Evolutionary conservation across 2,888 invertebrate species (phyloP).

Genomic region (Drosophila colorata): DNA sequence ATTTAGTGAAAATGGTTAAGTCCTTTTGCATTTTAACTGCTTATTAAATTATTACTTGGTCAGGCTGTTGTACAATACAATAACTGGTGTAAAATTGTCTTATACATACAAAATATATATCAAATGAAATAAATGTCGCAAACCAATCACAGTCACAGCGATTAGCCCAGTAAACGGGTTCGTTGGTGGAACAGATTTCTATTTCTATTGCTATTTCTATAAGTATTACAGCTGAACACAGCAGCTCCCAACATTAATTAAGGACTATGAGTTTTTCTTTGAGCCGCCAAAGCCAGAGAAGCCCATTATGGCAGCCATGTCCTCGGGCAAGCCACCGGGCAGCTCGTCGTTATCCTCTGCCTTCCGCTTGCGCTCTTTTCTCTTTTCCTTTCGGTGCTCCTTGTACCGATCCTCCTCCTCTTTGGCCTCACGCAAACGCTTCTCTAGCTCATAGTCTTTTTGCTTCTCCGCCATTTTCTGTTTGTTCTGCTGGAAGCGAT

Average conservation of each 20-base stretch:
- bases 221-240: conserved; percentile 32
- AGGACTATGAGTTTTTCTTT: conserved; percentile 87
- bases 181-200: conserved; percentile 58
- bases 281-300: conserved; percentile 96
- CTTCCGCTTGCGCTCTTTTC: conserved; percentile 95
- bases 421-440: conserved; percentile 95
- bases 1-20: conserved; percentile 61
- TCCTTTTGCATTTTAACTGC: conserved; percentile 69
- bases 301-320: conserved; percentile 97
- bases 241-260: conserved; percentile 24
- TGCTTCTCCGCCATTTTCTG: conserved; percentile 97
- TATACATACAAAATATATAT: conserved; percentile 53
- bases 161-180: conserved; percentile 56
- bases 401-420: conserved; percentile 98
- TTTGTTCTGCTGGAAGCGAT: conserved; percentile 96
- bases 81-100: conserved; percentile 74
- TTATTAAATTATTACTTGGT: conserved; percentile 76
- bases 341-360: conserved; percentile 88
- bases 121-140: conserved; percentile 77
- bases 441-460: conserved; percentile 97
- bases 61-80: conserved; percentile 58
- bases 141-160: conserved; percentile 58
- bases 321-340: conserved; percentile 87
- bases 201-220: conserved; percentile 42
- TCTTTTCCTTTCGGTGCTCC: conserved; percentile 93